Conservation (phyloP, 2,797 vertebrate species). For the Coendou prehensilis region DNA sequence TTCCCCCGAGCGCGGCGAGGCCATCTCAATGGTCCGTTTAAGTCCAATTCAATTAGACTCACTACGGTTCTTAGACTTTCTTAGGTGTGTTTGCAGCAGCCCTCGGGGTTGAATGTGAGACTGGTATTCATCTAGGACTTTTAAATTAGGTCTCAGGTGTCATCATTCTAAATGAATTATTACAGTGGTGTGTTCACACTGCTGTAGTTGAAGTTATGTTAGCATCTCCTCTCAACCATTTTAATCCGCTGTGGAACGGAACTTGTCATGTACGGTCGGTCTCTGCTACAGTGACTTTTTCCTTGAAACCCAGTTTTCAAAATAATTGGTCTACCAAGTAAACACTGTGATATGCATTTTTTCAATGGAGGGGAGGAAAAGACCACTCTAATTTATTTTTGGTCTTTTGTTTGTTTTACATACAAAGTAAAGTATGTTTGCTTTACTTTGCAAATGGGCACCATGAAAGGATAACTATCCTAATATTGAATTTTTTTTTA, state of each 20-base stretch:
- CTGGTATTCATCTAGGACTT: constrained; percentile 92
- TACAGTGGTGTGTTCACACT: constrained; percentile 90
- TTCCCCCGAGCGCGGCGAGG: constrained; percentile 90
- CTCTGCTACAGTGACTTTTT: constrained; percentile 86
- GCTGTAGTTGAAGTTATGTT: constrained; percentile 90
- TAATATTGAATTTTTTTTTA: constrained; percentile 65
- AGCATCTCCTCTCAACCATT: constrained; percentile 89
- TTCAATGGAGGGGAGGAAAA: constrained; percentile 29
- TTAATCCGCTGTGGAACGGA: constrained; percentile 86
- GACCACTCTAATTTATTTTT: constrained; percentile 48
- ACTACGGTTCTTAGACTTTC: constrained; percentile 92
- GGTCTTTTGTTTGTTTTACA: not conserved
- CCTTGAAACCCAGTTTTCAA: constrained; percentile 85
- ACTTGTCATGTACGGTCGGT: constrained; percentile 88
- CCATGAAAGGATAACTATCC: constrained; percentile 32
- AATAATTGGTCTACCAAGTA: constrained; percentile 84
- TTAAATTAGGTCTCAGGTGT: constrained; percentile 93
- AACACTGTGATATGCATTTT: constrained; percentile 69
- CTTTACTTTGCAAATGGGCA: constrained; percentile 49
- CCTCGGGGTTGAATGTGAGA: constrained; percentile 92
- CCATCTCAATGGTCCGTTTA: constrained; percentile 93
- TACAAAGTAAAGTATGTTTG: not conserved
- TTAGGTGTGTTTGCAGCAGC: constrained; percentile 91
- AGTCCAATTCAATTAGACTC: constrained; percentile 93
- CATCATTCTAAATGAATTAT: constrained; percentile 93